Base-by-base conservation (phyloP, 2,113 vertebrate species). In the Cairina moschata region DNA sequence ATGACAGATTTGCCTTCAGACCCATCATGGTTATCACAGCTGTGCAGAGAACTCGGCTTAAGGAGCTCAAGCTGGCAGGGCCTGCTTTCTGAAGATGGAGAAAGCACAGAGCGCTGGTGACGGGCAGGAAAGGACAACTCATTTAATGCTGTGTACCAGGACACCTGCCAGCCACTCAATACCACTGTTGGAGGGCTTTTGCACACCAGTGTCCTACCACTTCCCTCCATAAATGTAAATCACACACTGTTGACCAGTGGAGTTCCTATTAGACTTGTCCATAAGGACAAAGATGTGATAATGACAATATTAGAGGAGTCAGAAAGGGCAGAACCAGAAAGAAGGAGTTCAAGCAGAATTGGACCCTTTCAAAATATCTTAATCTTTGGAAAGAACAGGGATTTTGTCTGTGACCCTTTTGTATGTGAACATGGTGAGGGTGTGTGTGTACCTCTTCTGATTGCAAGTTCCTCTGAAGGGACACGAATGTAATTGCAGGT, bases 391-490 rank as follows among this genome's bases (percentile, higher is more conserved):
- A 80, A 77, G 66, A 74, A 6, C 14, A 60, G 31, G 18, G 31
- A 44, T 63, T 81, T 69, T 91, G 14, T 46, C 60, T 63, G 54
- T 12, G 58, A 25, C 13, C 25, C 29, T 46, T 83, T 60, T 14
- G 11, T 26, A 31, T 4, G 11, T 16, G 36, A 83, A 26, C 11
- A 31, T 6, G 40, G 40, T 55, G 55, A 54, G 66, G 6, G 38
- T 32, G 28, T 38, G 31, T 2, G 22, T 38, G 88, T 55, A 60
- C 4, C 6, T 20, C 6, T 17, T 71, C 34, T 0, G 0, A 44
- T 31, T 83, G 67, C 14, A 50, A 34, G 50, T 13, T 60, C 67
- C 52, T 23, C 88, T 86, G 62, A 56, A 78, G 31, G 65, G 36
- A 15, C 13, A 34, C 2, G 42, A 74, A n/a, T 44, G 31, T 34